These are phyloP conservation scores for Chauna torquata DNA, from an alignment of 2,113 vertebrate genomes.

Conservation along the genomic window DNA sequence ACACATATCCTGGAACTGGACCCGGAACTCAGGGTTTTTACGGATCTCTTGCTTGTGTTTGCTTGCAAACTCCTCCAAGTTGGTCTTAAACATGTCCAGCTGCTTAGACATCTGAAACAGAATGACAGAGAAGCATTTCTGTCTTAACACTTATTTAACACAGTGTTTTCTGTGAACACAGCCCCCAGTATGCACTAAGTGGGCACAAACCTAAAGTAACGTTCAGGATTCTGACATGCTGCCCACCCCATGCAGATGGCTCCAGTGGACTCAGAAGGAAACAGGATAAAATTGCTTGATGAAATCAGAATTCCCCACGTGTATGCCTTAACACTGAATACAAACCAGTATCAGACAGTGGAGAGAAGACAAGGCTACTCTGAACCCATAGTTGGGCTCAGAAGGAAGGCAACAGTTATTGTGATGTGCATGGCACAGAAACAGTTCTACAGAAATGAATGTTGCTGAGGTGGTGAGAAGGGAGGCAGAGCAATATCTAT, in stretches of 20 bases:
- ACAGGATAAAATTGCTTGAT: fast-evolving
- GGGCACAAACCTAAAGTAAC: background rate
- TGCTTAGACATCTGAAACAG: conserved; percentile 92
- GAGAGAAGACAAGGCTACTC: background rate
- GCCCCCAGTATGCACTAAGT: background rate
- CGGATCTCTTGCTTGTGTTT: conserved; percentile 98
- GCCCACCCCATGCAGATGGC: background rate
- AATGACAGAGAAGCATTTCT: background rate
- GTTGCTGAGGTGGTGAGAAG: background rate
- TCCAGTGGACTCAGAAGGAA: background rate
- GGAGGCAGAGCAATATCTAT: background rate
- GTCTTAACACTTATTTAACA: background rate
- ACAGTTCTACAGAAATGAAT: too few relatives aligned
- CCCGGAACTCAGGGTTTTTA: conserved; percentile 88
- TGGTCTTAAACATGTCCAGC: conserved; percentile 92
- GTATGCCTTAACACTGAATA: background rate
- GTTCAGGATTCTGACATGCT: background rate
- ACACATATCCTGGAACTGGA: conserved; percentile 99
- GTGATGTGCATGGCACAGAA: fast-evolving
- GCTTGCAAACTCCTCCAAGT: conserved; percentile 96
- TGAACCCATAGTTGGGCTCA: background rate
- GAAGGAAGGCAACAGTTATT: background rate
- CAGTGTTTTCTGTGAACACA: fast-evolving
- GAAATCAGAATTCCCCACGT: background rate
- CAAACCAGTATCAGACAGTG: too few relatives aligned